These are phyloP conservation scores for Rhynchopsitta pachyrhyncha DNA, from an alignment of 2,113 vertebrate genomes.

Conservation along the genomic window DNA sequence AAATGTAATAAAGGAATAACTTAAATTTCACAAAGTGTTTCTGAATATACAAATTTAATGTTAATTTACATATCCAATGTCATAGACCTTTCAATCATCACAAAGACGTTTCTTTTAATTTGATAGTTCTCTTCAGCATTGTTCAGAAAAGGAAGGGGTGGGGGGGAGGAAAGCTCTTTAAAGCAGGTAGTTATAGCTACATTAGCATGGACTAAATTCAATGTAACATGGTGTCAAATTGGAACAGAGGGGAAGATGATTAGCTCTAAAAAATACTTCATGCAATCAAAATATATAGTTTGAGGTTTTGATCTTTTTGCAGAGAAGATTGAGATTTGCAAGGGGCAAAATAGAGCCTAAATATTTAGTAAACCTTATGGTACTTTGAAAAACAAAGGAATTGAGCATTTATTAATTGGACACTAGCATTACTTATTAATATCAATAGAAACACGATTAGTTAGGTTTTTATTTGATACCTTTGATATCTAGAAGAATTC, in stretches of 20 bases:
- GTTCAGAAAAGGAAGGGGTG: neutral
- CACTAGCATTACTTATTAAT: neutral
- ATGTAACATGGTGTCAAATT: neutral
- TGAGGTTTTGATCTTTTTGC: neutral
- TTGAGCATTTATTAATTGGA: neutral
- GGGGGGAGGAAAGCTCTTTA: neutral
- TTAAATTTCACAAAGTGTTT: neutral
- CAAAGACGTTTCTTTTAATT: neutral
- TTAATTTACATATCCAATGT: neutral
- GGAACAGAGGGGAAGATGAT: neutral
- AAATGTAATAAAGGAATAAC: neutral
- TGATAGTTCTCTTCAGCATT: neutral
- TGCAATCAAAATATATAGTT: neutral
- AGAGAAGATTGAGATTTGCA: neutral
- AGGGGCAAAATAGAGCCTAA: neutral
- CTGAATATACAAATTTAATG: neutral
- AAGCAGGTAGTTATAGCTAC: neutral
- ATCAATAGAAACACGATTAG: neutral
- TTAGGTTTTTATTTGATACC: neutral
- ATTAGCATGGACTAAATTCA: neutral
- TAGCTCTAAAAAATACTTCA: neutral
- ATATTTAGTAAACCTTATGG: neutral
- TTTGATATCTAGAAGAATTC: neutral
- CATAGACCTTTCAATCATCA: neutral
- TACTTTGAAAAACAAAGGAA: neutral